phyloP scores from a whole-genome alignment of 2,113 vertebrate species.

The Epinephelus moara region DNA sequence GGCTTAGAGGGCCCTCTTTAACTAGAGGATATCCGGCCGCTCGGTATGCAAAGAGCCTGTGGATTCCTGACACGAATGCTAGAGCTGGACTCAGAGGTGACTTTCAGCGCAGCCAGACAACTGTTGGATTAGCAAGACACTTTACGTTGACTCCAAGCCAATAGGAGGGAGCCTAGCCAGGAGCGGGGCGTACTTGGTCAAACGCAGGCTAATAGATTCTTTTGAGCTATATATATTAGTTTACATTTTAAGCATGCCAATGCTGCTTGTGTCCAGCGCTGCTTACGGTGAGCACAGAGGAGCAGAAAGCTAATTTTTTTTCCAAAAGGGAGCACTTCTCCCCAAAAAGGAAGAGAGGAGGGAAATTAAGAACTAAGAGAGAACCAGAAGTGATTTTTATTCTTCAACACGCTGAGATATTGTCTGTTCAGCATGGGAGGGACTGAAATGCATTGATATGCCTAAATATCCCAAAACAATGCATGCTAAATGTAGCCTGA shows the following conservation, averaged over 20 bases:
- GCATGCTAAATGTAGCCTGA: background rate
- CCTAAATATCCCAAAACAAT: constrained; percentile 5
- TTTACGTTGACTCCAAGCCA: constrained; percentile 73
- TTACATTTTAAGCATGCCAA: constrained; percentile 43
- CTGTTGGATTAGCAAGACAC: constrained; percentile 78
- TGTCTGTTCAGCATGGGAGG: background rate
- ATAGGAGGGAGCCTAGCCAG: constrained; percentile 48
- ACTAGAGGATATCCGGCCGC: constrained; percentile 81
- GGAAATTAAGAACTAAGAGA: background rate
- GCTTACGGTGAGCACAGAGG: background rate
- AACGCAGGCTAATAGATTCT: constrained; percentile 41
- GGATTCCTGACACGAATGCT: constrained; percentile 77
- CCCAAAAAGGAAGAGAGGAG: background rate
- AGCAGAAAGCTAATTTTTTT: background rate
- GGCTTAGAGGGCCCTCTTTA: constrained; percentile 80
- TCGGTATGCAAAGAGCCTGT: constrained; percentile 76
- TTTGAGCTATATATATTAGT: constrained; percentile 39
- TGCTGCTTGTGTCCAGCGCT: background rate
- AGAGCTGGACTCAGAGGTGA: constrained; percentile 77
- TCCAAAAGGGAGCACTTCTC: background rate
- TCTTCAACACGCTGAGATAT: background rate
- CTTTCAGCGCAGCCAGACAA: constrained; percentile 76
- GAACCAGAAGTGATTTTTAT: background rate
- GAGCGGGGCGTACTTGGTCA: constrained; percentile 47
- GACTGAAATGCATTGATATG: background rate